Evolutionary conservation across 1,140 invertebrate genomes (phyloP).

Genomic region (Anagrus nilaparvatae): DNA sequence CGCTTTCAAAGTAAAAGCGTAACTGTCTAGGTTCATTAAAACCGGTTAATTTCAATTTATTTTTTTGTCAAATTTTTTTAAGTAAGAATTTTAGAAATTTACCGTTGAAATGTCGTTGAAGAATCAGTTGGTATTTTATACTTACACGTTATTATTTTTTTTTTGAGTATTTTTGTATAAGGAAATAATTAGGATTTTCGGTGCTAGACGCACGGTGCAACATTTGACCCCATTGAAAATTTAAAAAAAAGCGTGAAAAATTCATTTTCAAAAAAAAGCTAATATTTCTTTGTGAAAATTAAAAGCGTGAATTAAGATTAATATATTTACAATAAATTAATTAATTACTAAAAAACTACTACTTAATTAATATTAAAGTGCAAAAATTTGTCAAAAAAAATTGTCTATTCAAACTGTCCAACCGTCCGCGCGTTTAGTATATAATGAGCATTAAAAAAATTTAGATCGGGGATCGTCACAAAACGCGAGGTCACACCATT

Average conservation of each 20-base stretch:
- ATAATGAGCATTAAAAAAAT: too few species aligned
- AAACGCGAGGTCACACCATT: too few species aligned
- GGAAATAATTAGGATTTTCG: slow-evolving; percentile 10
- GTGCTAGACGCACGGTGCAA: slow-evolving; percentile 25
- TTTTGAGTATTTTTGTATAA: neutral
- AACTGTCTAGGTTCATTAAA: neutral
- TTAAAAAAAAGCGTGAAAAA: slow-evolving; percentile 1
- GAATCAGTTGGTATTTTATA: neutral
- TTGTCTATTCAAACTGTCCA: too few species aligned
- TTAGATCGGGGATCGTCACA: too few species aligned
- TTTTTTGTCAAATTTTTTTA: neutral
- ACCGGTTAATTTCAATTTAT: neutral
- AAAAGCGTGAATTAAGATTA: neutral
- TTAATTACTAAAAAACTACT: slow-evolving; percentile 4
- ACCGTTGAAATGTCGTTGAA: neutral
- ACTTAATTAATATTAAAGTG: slow-evolving; percentile 10
- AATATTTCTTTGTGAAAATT: neutral
- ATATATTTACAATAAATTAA: neutral
- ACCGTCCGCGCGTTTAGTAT: too few species aligned
- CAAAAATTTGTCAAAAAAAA: too few species aligned
- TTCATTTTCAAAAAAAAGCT: neutral
- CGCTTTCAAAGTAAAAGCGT: neutral
- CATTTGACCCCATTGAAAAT: slow-evolving; percentile 20
- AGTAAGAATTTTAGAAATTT: neutral
- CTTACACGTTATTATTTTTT: neutral